Evolutionary conservation across 2,888 invertebrate genomes (phyloP), one percentile per base, ranked within the genome.

Genomic region (Anorthoa munda): DNA sequence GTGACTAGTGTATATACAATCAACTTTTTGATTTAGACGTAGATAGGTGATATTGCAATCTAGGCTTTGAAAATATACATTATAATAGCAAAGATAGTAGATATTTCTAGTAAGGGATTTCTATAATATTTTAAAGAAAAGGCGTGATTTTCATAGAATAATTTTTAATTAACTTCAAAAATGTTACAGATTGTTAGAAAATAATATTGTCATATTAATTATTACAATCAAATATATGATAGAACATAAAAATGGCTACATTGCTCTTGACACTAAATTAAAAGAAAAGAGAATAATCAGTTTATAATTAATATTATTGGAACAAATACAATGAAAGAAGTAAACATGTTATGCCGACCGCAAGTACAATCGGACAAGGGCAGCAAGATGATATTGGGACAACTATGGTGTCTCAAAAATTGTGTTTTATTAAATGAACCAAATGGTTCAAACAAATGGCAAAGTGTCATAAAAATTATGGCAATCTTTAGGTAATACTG

Each of bases 381-480:
- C n/a, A n/a, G n/a, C n/a, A n/a, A n/a, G n/a, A n/a, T n/a, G n/a
- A 45, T 60, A 17, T 17, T 45, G 60, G 60, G 17, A 60, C 60
- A 45, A 45, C 45, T 56, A 56, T 56, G 26, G 26, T 56, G 11
- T 56, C 17, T 26, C 56, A 26, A 26, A 58, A 59, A 59, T n/a
- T 63, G 26, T 26, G 61, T 63, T 48, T 63, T 18, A 63, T 50
- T 2, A 50, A 26, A 63, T 21, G 2, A 15, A 50, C 18, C n/a
- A 64, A 64, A 31, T 31, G 26, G 5, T 50, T 64, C 50, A 64
- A 64, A 64, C 50, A 64, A 64, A 64, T 64, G 63, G 63, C 63
- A 64, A n/a, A n/a, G 63, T 64, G 63, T 66, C 65, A 39, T 71
- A 71, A 71, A 71, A 71, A 51, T 71, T 50, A 59, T 71, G 71